Conservation (phyloP, 1,140 invertebrate species). For the Globodera rostochiensis region DNA sequence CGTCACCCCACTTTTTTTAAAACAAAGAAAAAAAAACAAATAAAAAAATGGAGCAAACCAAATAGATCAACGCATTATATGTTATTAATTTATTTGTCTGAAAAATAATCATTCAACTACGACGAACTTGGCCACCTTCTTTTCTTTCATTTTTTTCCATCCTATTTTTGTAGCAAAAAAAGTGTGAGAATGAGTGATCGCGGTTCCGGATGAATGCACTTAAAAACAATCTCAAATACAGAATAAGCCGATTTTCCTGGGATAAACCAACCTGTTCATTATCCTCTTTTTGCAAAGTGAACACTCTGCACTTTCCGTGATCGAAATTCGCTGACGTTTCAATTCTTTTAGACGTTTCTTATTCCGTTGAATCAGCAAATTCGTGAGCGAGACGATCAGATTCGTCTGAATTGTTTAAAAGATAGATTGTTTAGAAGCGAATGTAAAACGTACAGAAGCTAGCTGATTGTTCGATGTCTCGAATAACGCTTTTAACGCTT, state of each 20-base stretch:
- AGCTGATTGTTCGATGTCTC: constrained; percentile 42
- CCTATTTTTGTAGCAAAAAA: constrained; percentile 42
- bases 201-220: constrained; percentile 45
- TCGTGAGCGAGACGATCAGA: constrained; percentile 31
- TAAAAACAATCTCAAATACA: constrained; percentile 32
- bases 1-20: too few relatives aligned
- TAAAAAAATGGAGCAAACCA: too few relatives aligned
- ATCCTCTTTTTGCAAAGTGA: constrained; percentile 43
- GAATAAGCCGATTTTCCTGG: not conserved
- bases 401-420: constrained; percentile 26
- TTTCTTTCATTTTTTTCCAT: not conserved
- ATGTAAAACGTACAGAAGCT: constrained; percentile 23
- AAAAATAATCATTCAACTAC: too few relatives aligned
- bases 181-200: constrained; percentile 36
- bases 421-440: not conserved
- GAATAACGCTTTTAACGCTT: constrained; percentile 44
- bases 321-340: constrained; percentile 25
- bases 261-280: constrained; percentile 35
- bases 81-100: too few relatives aligned
- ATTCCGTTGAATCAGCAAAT: constrained; percentile 27
- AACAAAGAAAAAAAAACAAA: too few relatives aligned
- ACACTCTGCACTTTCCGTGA: constrained; percentile 35
- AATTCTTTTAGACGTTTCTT: constrained; percentile 30
- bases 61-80: too few relatives aligned
- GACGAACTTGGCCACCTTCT: not conserved